Evolutionary conservation across 2,113 vertebrate genomes (phyloP).

Genomic region (Datnioides undecimradiatus): DNA sequence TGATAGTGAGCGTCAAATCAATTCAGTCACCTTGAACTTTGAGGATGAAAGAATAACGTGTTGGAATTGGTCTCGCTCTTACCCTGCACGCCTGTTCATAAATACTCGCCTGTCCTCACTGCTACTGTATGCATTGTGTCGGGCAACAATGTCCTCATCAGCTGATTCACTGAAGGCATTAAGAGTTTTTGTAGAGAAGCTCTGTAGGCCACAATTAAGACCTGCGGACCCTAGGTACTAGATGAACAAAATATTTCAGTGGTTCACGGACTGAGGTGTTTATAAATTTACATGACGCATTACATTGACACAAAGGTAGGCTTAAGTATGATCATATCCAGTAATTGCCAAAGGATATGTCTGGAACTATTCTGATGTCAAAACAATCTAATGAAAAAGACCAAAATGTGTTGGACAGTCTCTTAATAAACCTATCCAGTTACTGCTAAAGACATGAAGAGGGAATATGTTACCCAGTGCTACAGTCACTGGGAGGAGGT

Average conservation of each 20-base stretch:
- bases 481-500: no score
- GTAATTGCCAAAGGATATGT: no score
- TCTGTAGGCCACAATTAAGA: neutral
- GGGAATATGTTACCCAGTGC: no score
- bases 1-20: constrained; percentile 71
- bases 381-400: neutral
- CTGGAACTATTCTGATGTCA: no score
- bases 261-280: neutral
- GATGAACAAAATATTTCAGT: neutral
- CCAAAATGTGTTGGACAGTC: no score
- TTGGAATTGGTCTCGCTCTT: constrained; percentile 56
- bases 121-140: neutral
- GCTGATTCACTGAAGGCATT: constrained; percentile 1
- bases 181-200: constrained; percentile 12
- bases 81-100: constrained; percentile 16
- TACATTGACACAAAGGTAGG: neutral
- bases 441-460: no score
- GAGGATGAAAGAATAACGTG: constrained; percentile 76
- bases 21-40: constrained; percentile 80
- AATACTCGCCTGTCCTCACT: neutral
- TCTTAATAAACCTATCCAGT: no score
- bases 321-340: neutral
- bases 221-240: neutral
- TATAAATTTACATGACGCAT: neutral
- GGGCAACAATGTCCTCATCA: constrained; percentile 4